Conservation (phyloP, 2,797 vertebrate genomes). For the Micropoecilia bifurca region DNA sequence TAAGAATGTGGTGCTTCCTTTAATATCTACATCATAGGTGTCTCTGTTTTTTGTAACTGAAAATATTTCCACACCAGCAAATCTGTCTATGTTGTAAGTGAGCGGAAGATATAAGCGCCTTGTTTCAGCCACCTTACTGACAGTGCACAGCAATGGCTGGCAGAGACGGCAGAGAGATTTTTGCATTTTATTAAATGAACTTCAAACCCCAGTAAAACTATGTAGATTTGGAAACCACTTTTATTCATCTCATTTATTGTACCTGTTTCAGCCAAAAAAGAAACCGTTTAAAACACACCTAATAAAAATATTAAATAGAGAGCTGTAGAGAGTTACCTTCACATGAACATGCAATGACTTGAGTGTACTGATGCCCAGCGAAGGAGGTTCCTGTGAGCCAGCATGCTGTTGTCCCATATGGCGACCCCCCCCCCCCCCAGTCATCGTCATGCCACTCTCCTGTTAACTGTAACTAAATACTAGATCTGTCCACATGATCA, state of each 20-base stretch:
- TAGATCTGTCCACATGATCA: slow-evolving; percentile 35
- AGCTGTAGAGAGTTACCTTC: slow-evolving; percentile 29
- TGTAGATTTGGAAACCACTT: background rate
- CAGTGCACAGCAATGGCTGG: background rate
- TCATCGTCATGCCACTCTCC: slow-evolving; percentile 38
- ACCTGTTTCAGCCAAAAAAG: slow-evolving; percentile 14
- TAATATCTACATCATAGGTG: background rate
- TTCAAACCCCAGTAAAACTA: background rate
- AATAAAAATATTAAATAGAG: background rate
- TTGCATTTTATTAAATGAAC: background rate
- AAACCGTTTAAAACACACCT: background rate
- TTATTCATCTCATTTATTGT: slow-evolving; percentile 8
- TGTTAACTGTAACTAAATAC: slow-evolving; percentile 40
- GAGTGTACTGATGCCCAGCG: slow-evolving; percentile 41
- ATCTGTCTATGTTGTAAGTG: background rate
- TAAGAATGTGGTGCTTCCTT: background rate
- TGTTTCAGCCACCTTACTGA: slow-evolving; percentile 1
- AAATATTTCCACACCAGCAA: background rate
- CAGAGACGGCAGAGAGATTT: background rate
- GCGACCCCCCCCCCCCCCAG: slow-evolving; percentile 21
- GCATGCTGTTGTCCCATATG: slow-evolving; percentile 69
- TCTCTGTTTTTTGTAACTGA: background rate
- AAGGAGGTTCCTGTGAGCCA: slow-evolving; percentile 44
- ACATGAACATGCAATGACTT: slow-evolving; percentile 39
- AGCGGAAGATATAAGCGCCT: background rate